Base-by-base conservation (phyloP, 2,113 vertebrate species). In the Amphiprion percula region DNA sequence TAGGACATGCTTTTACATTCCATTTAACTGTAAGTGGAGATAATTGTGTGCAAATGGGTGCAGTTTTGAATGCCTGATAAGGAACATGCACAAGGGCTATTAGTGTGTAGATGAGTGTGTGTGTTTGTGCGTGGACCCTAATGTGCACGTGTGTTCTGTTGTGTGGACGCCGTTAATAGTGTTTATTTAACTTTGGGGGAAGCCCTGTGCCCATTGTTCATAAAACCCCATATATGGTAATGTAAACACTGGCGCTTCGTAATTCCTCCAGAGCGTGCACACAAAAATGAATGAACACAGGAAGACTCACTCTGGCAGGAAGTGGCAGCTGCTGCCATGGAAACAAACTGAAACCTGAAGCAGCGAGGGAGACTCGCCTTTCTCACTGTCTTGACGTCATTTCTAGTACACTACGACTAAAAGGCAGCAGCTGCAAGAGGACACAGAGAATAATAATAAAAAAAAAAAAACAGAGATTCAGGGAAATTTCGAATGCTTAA, bases 231-330 rank as follows among this genome's bases (percentile, higher is more conserved):
- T 94, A 92, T 94, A 94, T 93, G 94, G 94, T 80, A 90, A 87
- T 92, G 93, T 94, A 93, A 94, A 94, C 92, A 94, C 82, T 37
- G 77, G 71, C 30, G 79, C 82, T 93, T 87, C 68, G 87, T 85
- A 86, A 90, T 77, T 85, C 84, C 86, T 80, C 90, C 75, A 75
- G 88, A 88, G 77, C 56, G 74, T 83, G 83, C 85, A 82, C 81
- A 90, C 86, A 93, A 94, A 93, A 88, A 84, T 95, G 92, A 95
- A 96, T 95, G 94, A 95, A 95, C 90, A 94, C 95, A 95, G 94
- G 94, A 95, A 95, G 91, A 92, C 90, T 87, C 86, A 79, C 91
- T 88, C 82, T 82, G 90, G 91, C 94, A 96, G 95, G 94, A 96
- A 96, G 94, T 94, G 94, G 93, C 87, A 85, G 87, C 92, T 89